Base-by-base conservation (phyloP, 2,797 vertebrate genomes). In the Chelonia mydas region DNA sequence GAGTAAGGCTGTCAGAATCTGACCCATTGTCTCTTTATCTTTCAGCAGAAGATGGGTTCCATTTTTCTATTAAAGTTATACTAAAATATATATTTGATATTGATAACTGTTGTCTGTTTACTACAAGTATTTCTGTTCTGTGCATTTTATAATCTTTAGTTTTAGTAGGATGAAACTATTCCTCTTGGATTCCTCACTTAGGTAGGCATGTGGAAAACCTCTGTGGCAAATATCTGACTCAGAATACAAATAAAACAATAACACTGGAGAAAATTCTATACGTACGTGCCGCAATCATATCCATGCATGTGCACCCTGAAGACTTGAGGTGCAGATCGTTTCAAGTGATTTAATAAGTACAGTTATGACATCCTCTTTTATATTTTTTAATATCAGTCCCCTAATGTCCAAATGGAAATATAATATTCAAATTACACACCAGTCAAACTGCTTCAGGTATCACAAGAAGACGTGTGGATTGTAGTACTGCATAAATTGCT, bases 371-470 rank as follows among this genome's bases (percentile, higher is more conserved):
- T 37, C 47, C 25, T 47, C 13, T 83, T 61, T 86, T 74, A 11
- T 49, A 5, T 49, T 59, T 54, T 92, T 90, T 57, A 31, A 31
- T 3, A 3, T 0, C 0, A 37, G 41, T 11, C 55, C 51, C 65
- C 87, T 37, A 7, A 23, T 4, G 3, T 45, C 15, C 25, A 31
- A 27, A 25, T 1, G 25, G 76, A 85, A 87, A 80, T 53, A 76
- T n/a, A 68, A 37, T 1, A 2, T 51, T n/a, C 10, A 0, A 76
- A 84, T 78, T 33, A 81, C 80, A 90, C 57, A 91, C 19, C 37
- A 89, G 27, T 41, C 82, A 81, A 41, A 23, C 2, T 68, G 49
- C 78, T 81, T 81, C 78, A 37, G 82, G 77, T 92, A 77, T 49
- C 41, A 0, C 19, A 47, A 47, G 28, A 55, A 90, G n/a, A 77